These are phyloP conservation scores for Potamilus streckersoni DNA, from an alignment of 1,140 invertebrate genomes.

Conservation along the genomic window DNA sequence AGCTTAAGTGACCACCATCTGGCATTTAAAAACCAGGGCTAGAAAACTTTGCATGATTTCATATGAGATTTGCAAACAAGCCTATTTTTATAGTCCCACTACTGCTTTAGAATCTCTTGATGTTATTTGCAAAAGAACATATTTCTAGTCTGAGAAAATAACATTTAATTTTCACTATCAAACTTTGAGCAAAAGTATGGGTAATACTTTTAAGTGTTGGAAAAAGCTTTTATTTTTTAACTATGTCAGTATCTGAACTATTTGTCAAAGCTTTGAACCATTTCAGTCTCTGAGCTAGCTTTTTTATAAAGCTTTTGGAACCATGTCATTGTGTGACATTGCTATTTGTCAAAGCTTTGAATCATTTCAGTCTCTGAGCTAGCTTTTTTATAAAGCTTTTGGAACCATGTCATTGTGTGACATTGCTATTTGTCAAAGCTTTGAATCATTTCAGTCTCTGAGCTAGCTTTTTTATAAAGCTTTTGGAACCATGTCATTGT, in stretches of 20 bases:
- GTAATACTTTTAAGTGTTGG: too few species aligned
- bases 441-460: not conserved
- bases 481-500: too few species aligned
- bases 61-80: too few species aligned
- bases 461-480: not conserved
- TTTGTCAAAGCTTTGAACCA: not conserved
- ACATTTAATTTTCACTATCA: too few species aligned
- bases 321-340: not conserved
- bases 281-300: not conserved
- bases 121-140: too few species aligned
- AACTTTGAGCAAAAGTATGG: too few species aligned
- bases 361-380: not conserved
- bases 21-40: too few species aligned
- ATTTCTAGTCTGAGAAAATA: too few species aligned
- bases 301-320: not conserved
- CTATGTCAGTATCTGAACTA: not conserved
- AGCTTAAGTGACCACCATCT: too few species aligned
- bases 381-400: not conserved
- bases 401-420: not conserved
- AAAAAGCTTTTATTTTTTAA: not conserved
- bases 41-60: too few species aligned
- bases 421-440: not conserved
- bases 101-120: too few species aligned
- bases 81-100: too few species aligned
- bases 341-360: not conserved